Evolutionary conservation across 2,888 invertebrate species (phyloP).

Genomic region (Lampropteryx suffumata): DNA sequence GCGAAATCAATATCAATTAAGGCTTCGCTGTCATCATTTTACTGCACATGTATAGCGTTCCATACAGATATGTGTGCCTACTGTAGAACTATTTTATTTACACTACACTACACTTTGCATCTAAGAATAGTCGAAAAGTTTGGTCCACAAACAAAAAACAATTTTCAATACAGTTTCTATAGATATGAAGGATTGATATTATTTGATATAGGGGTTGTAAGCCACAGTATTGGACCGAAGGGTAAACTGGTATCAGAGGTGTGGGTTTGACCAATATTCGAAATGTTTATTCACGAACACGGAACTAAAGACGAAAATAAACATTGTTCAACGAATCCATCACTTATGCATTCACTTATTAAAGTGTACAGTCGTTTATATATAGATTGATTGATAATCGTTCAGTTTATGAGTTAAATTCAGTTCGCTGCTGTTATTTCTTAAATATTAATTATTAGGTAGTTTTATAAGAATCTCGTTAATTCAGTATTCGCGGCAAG

Average conservation of each 20-base stretch:
- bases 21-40: slow-evolving; percentile 47
- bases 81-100: slow-evolving; percentile 41
- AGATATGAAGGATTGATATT: slow-evolving; percentile 60
- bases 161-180: slow-evolving; percentile 39
- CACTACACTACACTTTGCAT: slow-evolving; percentile 52
- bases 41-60: slow-evolving; percentile 32
- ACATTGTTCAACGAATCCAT: slow-evolving; percentile 52
- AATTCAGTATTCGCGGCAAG: slow-evolving; percentile 54
- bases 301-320: slow-evolving; percentile 55
- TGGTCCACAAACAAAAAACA: slow-evolving; percentile 58
- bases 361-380: slow-evolving; percentile 31
- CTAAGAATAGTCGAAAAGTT: slow-evolving; percentile 42
- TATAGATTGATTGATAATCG: slow-evolving; percentile 22
- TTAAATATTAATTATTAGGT: slow-evolving; percentile 21
- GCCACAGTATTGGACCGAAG: slow-evolving; percentile 73
- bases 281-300: slow-evolving; percentile 41
- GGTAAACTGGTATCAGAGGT: slow-evolving; percentile 42
- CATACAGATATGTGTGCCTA: slow-evolving; percentile 42
- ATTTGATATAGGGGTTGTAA: slow-evolving; percentile 47
- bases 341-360: slow-evolving; percentile 55
- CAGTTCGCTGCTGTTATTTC: slow-evolving; percentile 13
- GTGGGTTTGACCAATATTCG: slow-evolving; percentile 27
- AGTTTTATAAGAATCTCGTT: slow-evolving; percentile 50
- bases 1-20: slow-evolving; percentile 56
- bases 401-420: slow-evolving; percentile 23